phyloP scores from a whole-genome alignment of 2,113 vertebrate genomes.

The Pardalotus punctatus region DNA sequence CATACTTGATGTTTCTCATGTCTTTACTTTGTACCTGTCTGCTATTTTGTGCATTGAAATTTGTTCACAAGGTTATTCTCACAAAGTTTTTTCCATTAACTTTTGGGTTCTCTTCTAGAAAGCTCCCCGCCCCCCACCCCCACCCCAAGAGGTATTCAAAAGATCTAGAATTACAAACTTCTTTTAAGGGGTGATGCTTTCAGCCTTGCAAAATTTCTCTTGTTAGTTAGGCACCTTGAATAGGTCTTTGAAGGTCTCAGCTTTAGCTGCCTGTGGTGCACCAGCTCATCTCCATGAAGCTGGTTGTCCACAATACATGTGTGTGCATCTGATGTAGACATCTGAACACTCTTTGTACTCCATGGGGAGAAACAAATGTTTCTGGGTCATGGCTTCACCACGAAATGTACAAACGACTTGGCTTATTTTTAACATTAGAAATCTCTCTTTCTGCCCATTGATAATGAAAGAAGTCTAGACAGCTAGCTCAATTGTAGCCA shows the following conservation, averaged over 20 bases:
- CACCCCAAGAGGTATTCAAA: not conserved
- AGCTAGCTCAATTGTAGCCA: not conserved
- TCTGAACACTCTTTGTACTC: not conserved
- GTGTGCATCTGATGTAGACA: not conserved
- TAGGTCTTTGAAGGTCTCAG: not conserved
- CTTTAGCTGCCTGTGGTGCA: not conserved
- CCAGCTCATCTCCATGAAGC: not conserved
- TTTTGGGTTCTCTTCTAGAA: not conserved
- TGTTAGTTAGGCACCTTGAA: not conserved
- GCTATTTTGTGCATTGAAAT: not conserved
- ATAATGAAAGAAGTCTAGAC: not conserved
- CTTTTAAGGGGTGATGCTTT: not conserved
- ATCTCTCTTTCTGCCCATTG: not conserved
- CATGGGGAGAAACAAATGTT: not conserved
- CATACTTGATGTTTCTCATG: not conserved
- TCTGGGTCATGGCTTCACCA: not conserved
- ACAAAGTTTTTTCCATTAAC: not conserved
- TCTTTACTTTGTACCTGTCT: not conserved
- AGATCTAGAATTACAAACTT: not conserved
- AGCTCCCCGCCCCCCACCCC: accelerated
- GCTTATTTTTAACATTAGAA: not conserved
- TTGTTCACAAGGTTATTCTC: not conserved
- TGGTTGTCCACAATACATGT: too few species aligned
- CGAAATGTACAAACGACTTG: not conserved
- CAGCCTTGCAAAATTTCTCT: not conserved